Conservation (phyloP, 2,888 invertebrate genomes). For the Agrilus cyanescens region DNA sequence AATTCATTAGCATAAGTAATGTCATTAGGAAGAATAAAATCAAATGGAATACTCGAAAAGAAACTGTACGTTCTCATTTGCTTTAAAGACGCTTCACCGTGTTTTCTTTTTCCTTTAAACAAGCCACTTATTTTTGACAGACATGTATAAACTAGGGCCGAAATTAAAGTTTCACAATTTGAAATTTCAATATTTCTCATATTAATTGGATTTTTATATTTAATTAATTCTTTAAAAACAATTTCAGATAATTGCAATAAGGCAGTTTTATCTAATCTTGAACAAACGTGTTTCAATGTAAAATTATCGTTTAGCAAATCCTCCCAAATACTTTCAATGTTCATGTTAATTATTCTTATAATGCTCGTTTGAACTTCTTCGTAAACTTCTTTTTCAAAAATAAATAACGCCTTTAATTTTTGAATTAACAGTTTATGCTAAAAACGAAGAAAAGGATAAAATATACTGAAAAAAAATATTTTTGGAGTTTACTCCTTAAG, state of each 20-base stretch:
- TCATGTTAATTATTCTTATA: slow-evolving; percentile 18
- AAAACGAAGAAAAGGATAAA: slow-evolving; percentile 13
- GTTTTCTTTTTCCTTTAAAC: slow-evolving; percentile 24
- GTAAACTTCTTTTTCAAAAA: slow-evolving; percentile 25
- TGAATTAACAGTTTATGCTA: slow-evolving; percentile 31
- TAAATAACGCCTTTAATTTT: slow-evolving; percentile 25
- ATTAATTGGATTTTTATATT: neutral
- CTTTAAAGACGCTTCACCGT: slow-evolving; percentile 12
- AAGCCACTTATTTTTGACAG: slow-evolving; percentile 25
- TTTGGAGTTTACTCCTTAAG: neutral
- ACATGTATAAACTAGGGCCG: slow-evolving; percentile 18
- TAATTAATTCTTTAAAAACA: slow-evolving; percentile 11
- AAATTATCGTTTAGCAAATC: slow-evolving; percentile 26
- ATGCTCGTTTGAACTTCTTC: slow-evolving; percentile 22
- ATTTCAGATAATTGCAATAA: slow-evolving; percentile 12
- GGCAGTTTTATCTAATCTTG: slow-evolving; percentile 12
- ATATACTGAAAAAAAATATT: neutral
- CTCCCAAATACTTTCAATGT: slow-evolving; percentile 24
- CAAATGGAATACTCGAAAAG: slow-evolving; percentile 16
- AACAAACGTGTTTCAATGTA: slow-evolving; percentile 21
- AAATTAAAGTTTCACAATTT: slow-evolving; percentile 17
- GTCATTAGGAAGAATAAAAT: slow-evolving; percentile 15
- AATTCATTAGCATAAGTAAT: slow-evolving; percentile 1
- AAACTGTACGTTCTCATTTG: slow-evolving; percentile 18
- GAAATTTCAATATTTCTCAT: neutral